Conservation (phyloP, 2,797 vertebrate genomes). For the Poeciliopsis turneri region DNA sequence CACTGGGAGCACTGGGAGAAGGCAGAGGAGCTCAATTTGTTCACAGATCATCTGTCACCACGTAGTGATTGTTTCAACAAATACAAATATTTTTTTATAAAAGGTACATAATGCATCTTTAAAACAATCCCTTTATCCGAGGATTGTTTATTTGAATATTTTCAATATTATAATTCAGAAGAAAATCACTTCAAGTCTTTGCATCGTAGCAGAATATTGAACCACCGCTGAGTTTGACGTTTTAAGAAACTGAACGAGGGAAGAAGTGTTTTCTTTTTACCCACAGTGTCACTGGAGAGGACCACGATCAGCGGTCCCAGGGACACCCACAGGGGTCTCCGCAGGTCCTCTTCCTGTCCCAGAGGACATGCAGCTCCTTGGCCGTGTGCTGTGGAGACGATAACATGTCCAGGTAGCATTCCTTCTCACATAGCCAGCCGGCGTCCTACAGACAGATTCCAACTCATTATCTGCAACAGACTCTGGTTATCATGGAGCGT, state of each 20-base stretch:
- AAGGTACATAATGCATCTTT: too few species aligned
- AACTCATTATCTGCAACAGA: not conserved
- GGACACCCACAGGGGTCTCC: conserved; percentile 92
- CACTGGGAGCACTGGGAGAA: too few species aligned
- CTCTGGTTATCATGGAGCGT: not conserved
- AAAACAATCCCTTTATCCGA: conserved; percentile 32
- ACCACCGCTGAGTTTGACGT: conserved; percentile 27
- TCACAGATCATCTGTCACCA: too few species aligned
- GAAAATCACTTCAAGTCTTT: conserved; percentile 14
- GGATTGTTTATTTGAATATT: conserved; percentile 33
- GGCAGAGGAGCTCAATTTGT: too few species aligned
- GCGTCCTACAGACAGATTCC: conserved; percentile 80
- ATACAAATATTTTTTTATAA: too few species aligned
- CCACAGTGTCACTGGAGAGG: conserved; percentile 34
- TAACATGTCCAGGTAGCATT: conserved; percentile 91
- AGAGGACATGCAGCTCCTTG: conserved; percentile 85
- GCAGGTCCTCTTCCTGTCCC: conserved; percentile 86
- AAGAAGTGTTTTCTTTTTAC: conserved; percentile 31
- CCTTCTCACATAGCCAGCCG: conserved; percentile 95
- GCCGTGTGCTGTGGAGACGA: conserved; percentile 94
- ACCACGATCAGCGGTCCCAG: conserved; percentile 62
- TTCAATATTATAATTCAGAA: conserved; percentile 21
- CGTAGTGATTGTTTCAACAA: too few species aligned
- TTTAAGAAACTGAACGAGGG: conserved; percentile 28
- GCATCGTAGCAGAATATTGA: conserved; percentile 12